Conservation (phyloP, 2,888 invertebrate genomes). For the Eupeodes luniger region DNA sequence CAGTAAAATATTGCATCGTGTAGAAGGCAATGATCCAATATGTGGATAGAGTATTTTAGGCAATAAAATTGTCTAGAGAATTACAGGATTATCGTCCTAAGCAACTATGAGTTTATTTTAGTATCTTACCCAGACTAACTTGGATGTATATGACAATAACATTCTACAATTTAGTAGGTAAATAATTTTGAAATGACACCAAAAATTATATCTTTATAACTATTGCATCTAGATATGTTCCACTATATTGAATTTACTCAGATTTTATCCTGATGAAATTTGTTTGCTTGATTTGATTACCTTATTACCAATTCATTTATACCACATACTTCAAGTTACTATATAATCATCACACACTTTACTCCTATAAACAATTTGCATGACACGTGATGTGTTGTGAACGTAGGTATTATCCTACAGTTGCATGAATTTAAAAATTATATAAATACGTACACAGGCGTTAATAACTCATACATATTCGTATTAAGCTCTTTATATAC, state of each 20-base stretch:
- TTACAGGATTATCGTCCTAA: too few relatives aligned
- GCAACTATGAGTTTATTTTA: too few relatives aligned
- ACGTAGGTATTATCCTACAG: background rate
- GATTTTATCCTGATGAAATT: background rate
- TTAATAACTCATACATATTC: constrained; percentile 13
- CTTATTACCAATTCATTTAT: constrained; percentile 14
- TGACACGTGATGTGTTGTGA: constrained; percentile 3
- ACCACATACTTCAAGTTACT: constrained; percentile 7
- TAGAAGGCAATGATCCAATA: too few relatives aligned
- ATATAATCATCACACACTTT: background rate
- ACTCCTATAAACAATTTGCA: constrained; percentile 5
- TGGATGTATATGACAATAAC: too few relatives aligned
- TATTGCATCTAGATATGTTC: background rate
- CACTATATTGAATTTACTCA: background rate
- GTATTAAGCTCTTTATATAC: background rate
- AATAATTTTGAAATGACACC: too few relatives aligned
- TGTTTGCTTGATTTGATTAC: background rate
- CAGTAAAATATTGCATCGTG: too few relatives aligned
- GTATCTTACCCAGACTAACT: too few relatives aligned
- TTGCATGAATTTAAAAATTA: constrained; percentile 17
- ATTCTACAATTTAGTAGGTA: too few relatives aligned
- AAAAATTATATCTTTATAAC: too few relatives aligned
- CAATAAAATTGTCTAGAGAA: too few relatives aligned
- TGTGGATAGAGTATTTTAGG: too few relatives aligned
- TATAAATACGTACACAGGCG: background rate